Percentiles rank a stretch among this genome's conserved stretches.
Evolutionary conservation across 2,888 invertebrate species (phyloP).

Genomic region (Epirrhoe alternata): DNA sequence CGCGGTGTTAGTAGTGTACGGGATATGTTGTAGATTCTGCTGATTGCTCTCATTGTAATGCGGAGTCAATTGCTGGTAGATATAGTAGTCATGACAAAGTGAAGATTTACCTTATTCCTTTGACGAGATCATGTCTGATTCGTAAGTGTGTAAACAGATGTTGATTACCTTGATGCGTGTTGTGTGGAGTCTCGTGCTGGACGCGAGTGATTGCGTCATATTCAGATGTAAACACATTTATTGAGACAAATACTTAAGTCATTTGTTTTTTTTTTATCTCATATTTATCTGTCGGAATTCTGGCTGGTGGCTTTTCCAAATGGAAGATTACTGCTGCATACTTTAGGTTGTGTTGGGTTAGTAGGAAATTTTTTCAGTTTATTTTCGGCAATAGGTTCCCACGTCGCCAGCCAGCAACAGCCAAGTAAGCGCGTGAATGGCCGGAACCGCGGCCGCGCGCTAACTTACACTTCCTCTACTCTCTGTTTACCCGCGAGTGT

Average conservation of each 20-base stretch:
- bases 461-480: constrained; percentile 10
- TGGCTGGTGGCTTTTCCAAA: background rate
- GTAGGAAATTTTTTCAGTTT: background rate
- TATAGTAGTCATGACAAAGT: too few relatives aligned
- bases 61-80: background rate
- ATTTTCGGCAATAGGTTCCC: background rate
- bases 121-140: background rate
- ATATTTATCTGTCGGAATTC: background rate
- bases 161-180: background rate
- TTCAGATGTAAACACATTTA: constrained; percentile 19
- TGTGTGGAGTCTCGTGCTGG: background rate
- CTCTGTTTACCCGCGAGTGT: constrained; percentile 5
- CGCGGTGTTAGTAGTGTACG: too few relatives aligned
- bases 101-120: background rate
- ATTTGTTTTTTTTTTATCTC: background rate
- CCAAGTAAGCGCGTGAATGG: constrained; percentile 6
- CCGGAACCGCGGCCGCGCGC: constrained; percentile 11
- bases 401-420: background rate
- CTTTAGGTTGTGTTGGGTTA: background rate
- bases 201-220: constrained; percentile 6
- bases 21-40: background rate
- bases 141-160: background rate
- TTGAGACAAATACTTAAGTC: constrained; percentile 6
- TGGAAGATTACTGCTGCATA: background rate
- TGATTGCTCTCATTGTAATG: background rate